Percentiles rank a stretch among this genome's conserved stretches.
Evolutionary conservation across 2,113 vertebrate genomes (phyloP).

Genomic region (Zeus faber): DNA sequence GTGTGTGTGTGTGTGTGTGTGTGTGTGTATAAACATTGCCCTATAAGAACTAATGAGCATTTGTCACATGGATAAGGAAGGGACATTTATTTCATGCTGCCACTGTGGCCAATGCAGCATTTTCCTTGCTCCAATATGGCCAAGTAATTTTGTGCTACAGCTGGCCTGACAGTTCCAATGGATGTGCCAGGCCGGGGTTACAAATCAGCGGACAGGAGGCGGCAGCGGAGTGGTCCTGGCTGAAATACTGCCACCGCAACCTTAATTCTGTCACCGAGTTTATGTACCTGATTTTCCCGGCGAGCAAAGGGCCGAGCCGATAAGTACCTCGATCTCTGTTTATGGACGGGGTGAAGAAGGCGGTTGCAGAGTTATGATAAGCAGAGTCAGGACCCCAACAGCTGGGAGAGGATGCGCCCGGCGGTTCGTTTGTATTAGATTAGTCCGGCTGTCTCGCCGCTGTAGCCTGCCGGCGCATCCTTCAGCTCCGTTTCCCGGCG

Average conservation of each 20-base stretch:
- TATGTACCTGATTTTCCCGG: constrained; percentile 35
- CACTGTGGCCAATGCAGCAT: constrained; percentile 45
- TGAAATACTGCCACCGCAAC: constrained; percentile 57
- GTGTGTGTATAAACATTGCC: background rate
- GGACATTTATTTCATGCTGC: constrained; percentile 21
- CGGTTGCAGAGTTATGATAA: constrained; percentile 1
- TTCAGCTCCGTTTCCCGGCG: background rate
- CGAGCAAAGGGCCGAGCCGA: constrained; percentile 26
- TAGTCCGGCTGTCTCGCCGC: background rate
- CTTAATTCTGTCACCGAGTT: constrained; percentile 39
- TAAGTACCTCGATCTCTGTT: constrained; percentile 40
- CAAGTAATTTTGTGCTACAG: constrained; percentile 63
- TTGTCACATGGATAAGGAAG: constrained; percentile 19
- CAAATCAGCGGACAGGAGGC: constrained; percentile 63
- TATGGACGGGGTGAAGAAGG: constrained; percentile 12
- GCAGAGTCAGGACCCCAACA: constrained; percentile 5
- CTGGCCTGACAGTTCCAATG: constrained; percentile 60
- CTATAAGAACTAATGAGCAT: constrained; percentile 4
- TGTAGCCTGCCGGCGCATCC: constrained; percentile 5
- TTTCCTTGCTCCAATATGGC: constrained; percentile 43
- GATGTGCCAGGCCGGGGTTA: constrained; percentile 55
- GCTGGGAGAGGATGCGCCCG: constrained; percentile 1
- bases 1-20: background rate
- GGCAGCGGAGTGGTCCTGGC: constrained; percentile 46
- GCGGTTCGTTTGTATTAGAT: constrained; percentile 11